Evolutionary conservation across 2,797 vertebrate genomes (phyloP), one percentile per base, ranked within the genome.

Genomic region (Dallia pectoralis): DNA sequence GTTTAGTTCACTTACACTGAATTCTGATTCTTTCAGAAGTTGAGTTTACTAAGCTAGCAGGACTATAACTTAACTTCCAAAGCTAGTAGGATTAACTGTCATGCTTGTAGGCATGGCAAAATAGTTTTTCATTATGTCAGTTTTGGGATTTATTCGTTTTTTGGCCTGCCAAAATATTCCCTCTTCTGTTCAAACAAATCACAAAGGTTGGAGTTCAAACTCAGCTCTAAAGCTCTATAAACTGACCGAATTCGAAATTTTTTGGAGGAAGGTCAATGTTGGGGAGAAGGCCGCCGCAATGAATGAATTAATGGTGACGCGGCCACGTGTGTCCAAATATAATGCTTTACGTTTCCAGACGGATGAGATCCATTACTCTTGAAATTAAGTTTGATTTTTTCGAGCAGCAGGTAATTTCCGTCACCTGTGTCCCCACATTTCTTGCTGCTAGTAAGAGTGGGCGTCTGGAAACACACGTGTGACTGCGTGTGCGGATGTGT

Each of bases 301-400:
- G 62, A 69, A 74, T 76, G 81, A 86, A 91, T 91, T 89, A 92
- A 92, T 87, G 85, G 53, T 68, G 0, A 72, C 47, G 86, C 75
- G 4, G 77, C 86, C 86, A 82, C 78, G 91, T 84, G 71, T 84
- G 79, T 82, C 81, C 9, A 83, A 77, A 78, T 84, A 83, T 89
- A 89, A 87, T 87, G 86, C 88, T 88, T 84, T 82, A 70, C 87
- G 87, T 90, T 91, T 86, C 90, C 86, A 89, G 91, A 92, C 87
- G 89, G 93, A 93, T 92, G 90, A 89, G 90, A 89, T 88, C 89
- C 89, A 91, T 94, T 93, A 91, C 88, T 88, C 86, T 89, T 88
- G 83, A 88, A 92, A 93, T 92, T 77, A 91, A 89, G 85, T 91
- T 89, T 88, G 92, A 93, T 90, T 89, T 87, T 90, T 90, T 79